Evolutionary conservation across 2,797 vertebrate genomes (phyloP).

Genomic region (Amphiprion clarkii): DNA sequence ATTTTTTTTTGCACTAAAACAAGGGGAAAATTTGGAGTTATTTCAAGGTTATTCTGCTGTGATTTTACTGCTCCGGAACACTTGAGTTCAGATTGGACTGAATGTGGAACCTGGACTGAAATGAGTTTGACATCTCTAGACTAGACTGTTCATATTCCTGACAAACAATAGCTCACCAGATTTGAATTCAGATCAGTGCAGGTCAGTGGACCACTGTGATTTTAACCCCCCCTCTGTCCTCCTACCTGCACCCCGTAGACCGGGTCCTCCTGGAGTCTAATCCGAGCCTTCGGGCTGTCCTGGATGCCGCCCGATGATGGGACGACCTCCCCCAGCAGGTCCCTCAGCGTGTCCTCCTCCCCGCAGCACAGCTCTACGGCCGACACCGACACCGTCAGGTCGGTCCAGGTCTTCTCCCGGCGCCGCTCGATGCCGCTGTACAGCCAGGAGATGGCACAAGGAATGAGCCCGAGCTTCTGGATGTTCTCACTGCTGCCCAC

Average conservation of each 20-base stretch:
- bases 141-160: background rate
- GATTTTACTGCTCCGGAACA: too few species aligned
- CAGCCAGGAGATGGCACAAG: slow-evolving; percentile 98
- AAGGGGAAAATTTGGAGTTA: too few species aligned
- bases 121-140: too few species aligned
- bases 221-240: background rate
- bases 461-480: slow-evolving; percentile 94
- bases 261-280: slow-evolving; percentile 94
- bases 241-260: slow-evolving; percentile 94
- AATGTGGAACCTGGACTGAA: too few species aligned
- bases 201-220: background rate
- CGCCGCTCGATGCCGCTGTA: slow-evolving; percentile 95
- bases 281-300: slow-evolving; percentile 91
- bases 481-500: slow-evolving; percentile 93
- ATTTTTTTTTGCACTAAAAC: too few species aligned
- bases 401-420: slow-evolving; percentile 95
- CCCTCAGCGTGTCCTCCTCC: slow-evolving; percentile 94
- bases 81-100: too few species aligned
- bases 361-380: slow-evolving; percentile 97
- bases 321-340: slow-evolving; percentile 92
- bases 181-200: slow-evolving; percentile 1
- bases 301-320: slow-evolving; percentile 86
- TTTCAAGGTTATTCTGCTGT: too few species aligned
- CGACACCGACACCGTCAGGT: slow-evolving; percentile 94
- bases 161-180: background rate